phyloP scores from a whole-genome alignment of 2,113 vertebrate genomes.

The Murina feae region DNA sequence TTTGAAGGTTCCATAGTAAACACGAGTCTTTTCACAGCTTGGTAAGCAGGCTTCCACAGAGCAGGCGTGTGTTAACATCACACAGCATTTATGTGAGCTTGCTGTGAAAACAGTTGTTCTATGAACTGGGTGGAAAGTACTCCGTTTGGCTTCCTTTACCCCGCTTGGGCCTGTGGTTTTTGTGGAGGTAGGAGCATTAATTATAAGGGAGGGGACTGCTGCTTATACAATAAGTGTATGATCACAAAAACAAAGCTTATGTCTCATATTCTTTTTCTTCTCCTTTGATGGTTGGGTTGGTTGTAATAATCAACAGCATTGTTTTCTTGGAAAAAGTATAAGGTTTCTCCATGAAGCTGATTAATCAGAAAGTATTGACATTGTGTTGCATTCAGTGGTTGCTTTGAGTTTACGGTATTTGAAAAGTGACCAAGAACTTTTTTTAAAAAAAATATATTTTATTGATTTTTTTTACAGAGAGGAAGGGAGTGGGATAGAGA shows the following conservation, averaged over 20 bases:
- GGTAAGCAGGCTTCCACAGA: slow-evolving; percentile 43
- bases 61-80: slow-evolving; percentile 63
- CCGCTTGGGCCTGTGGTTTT: slow-evolving; percentile 35
- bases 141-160: slow-evolving; percentile 51
- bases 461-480: too few relatives aligned
- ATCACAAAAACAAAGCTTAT: slow-evolving; percentile 34
- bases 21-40: slow-evolving; percentile 64
- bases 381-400: not conserved
- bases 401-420: not conserved
- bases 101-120: slow-evolving; percentile 62
- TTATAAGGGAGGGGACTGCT: not conserved
- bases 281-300: not conserved
- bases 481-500: too few relatives aligned
- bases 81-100: slow-evolving; percentile 51
- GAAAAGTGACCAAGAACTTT: slow-evolving; percentile 10
- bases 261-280: slow-evolving; percentile 14
- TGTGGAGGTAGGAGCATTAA: slow-evolving; percentile 36
- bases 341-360: not conserved
- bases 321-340: not conserved
- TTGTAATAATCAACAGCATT: not conserved
- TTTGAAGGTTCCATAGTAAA: slow-evolving; percentile 33
- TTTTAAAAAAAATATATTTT: too few relatives aligned
- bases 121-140: slow-evolving; percentile 47
- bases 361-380: slow-evolving; percentile 5
- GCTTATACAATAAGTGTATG: slow-evolving; percentile 42